phyloP scores from a whole-genome alignment of 2,113 vertebrate genomes.

The Pluvialis apricaria region DNA sequence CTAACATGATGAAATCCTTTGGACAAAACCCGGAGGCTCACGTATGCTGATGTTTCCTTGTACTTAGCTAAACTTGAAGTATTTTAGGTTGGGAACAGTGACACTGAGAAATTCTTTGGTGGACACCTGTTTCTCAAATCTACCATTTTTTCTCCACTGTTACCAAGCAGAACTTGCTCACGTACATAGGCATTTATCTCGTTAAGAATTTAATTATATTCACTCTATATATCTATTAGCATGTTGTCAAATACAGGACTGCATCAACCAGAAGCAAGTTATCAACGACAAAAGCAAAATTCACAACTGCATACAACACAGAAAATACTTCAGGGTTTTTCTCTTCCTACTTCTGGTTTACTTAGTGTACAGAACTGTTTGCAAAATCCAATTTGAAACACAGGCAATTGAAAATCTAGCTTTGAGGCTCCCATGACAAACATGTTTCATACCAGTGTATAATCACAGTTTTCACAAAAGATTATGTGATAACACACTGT shows the following conservation, averaged over 20 bases:
- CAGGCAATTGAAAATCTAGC: not conserved
- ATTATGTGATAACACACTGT: not conserved
- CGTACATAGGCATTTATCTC: not conserved
- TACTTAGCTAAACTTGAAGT: not conserved
- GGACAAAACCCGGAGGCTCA: not conserved
- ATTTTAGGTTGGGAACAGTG: not conserved
- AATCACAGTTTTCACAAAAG: not conserved
- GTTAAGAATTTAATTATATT: not conserved
- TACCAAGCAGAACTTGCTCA: slow-evolving; percentile 29
- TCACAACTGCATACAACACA: not conserved
- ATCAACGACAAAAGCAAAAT: not conserved
- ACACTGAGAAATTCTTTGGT: not conserved
- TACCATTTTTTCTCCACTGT: not conserved
- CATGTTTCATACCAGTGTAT: not conserved
- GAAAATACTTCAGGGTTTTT: not conserved
- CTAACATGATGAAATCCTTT: not conserved
- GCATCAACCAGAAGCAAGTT: not conserved
- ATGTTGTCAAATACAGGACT: not conserved
- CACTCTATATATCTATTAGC: not conserved
- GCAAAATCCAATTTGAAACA: not conserved
- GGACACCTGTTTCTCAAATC: slow-evolving; percentile 6
- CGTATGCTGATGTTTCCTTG: not conserved
- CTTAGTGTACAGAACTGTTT: not conserved
- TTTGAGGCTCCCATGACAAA: not conserved
- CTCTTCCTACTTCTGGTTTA: not conserved